A percentile compares a stretch with the other conserved stretches of the same genome.
Conservation (phyloP, 1,140 invertebrate species). For the Sinonovacula constricta region DNA sequence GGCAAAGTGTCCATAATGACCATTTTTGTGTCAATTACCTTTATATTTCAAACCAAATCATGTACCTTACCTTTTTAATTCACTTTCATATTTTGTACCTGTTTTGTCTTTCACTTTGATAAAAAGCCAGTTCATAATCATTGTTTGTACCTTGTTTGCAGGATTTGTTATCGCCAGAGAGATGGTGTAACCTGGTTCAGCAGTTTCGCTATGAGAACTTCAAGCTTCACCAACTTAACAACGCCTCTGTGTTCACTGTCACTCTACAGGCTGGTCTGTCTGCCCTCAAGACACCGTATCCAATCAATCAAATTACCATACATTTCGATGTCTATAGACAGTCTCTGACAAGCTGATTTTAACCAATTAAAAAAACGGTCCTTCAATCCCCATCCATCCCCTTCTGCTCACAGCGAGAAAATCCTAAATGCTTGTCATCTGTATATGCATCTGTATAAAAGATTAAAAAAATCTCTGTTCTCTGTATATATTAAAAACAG, state of each 20-base stretch:
- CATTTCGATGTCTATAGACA: background rate
- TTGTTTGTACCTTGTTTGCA: too few species aligned
- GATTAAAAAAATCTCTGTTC: too few species aligned
- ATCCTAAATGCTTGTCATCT: background rate
- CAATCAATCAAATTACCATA: too few species aligned
- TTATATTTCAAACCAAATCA: too few species aligned
- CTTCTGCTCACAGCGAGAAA: background rate
- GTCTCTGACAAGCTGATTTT: background rate
- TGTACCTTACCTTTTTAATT: too few species aligned
- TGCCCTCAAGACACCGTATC: slow-evolving; percentile 93
- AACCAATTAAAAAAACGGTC: background rate
- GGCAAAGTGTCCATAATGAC: too few species aligned
- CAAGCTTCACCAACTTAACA: slow-evolving; percentile 94
- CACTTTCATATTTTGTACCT: too few species aligned
- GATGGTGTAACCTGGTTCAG: slow-evolving; percentile 91
- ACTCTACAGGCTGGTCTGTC: slow-evolving; percentile 95
- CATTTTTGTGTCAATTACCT: too few species aligned
- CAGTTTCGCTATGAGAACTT: slow-evolving; percentile 97
- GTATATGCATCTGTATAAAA: too few species aligned
- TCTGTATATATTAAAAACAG: too few species aligned
- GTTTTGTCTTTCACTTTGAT: too few species aligned
- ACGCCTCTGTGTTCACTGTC: slow-evolving; percentile 94
- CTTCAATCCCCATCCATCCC: background rate
- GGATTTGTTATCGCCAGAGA: slow-evolving; percentile 83
- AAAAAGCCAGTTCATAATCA: too few species aligned